Evolutionary conservation across 2,888 invertebrate genomes (phyloP).

Genomic region (Cartodere bifasciata): DNA sequence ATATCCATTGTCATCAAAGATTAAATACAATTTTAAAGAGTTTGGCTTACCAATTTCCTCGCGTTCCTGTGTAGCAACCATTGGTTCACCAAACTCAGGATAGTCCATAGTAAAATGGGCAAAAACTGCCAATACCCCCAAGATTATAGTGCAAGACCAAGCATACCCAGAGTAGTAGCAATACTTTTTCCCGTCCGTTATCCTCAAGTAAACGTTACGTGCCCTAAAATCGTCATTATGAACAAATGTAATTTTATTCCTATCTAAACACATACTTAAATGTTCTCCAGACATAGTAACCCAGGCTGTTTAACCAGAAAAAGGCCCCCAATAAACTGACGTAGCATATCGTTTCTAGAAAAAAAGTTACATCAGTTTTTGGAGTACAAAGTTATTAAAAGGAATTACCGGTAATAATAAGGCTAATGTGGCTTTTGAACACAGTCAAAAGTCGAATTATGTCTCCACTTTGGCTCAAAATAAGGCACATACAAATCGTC

Average conservation of each 20-base stretch:
- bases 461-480: conserved; percentile 65
- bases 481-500: conserved; percentile 65
- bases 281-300: conserved; percentile 81
- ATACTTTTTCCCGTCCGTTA: conserved; percentile 76
- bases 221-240: conserved; percentile 55
- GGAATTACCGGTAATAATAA: conserved; percentile 61
- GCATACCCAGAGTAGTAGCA: conserved; percentile 76
- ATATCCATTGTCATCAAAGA: too few relatives aligned
- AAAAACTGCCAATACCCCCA: conserved; percentile 64
- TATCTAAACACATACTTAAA: conserved; percentile 49
- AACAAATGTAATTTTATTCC: conserved; percentile 3
- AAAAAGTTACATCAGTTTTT: conserved; percentile 12
- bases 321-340: conserved; percentile 67
- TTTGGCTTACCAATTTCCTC: conserved; percentile 60
- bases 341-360: conserved; percentile 65
- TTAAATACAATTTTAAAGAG: too few relatives aligned
- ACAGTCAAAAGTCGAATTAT: conserved; percentile 69
- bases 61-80: conserved; percentile 45
- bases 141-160: conserved; percentile 58
- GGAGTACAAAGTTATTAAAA: background rate
- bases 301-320: conserved; percentile 77
- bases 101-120: conserved; percentile 71
- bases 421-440: conserved; percentile 66
- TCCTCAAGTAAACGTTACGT: conserved; percentile 69
- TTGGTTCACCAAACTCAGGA: conserved; percentile 41